Percentiles rank a stretch among this genome's conserved stretches.
phyloP scores from a whole-genome alignment of 2,113 vertebrate genomes.

The Bambusicola thoracicus region DNA sequence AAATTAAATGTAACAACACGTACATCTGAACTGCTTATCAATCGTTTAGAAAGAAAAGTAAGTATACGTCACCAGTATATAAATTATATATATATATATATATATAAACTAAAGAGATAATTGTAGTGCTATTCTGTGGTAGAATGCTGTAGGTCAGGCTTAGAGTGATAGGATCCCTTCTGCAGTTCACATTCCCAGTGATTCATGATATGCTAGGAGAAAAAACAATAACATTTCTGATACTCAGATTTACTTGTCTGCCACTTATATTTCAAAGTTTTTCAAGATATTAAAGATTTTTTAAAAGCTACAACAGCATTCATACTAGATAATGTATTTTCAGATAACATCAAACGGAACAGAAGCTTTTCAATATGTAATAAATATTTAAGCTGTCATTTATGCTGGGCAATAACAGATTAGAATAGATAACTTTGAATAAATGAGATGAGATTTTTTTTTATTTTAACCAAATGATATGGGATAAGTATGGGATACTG shows the following conservation, averaged over 20 bases:
- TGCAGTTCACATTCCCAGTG: not conserved
- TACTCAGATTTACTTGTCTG: not conserved
- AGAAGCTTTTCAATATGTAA: not conserved
- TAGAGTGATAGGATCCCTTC: not conserved
- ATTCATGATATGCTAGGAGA: not conserved
- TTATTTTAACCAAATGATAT: not conserved
- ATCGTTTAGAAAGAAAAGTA: constrained; percentile 90
- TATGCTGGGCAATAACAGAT: not conserved
- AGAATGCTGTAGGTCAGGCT: not conserved
- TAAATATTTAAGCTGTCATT: not conserved
- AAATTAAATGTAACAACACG: constrained; percentile 92
- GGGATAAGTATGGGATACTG: not conserved
- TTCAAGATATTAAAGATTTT: not conserved
- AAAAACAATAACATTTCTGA: not conserved
- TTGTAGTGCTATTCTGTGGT: not conserved
- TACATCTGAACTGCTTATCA: constrained; percentile 85
- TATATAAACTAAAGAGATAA: not conserved
- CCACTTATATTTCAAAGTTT: not conserved
- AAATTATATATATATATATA: not conserved
- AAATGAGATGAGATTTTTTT: not conserved
- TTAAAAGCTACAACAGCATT: not conserved
- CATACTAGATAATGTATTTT: not conserved
- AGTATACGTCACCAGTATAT: constrained; percentile 5
- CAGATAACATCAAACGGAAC: not conserved
- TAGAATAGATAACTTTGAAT: not conserved